Evolutionary conservation across 2,888 invertebrate species (phyloP).

Genomic region (Dolichomitus sp.): DNA sequence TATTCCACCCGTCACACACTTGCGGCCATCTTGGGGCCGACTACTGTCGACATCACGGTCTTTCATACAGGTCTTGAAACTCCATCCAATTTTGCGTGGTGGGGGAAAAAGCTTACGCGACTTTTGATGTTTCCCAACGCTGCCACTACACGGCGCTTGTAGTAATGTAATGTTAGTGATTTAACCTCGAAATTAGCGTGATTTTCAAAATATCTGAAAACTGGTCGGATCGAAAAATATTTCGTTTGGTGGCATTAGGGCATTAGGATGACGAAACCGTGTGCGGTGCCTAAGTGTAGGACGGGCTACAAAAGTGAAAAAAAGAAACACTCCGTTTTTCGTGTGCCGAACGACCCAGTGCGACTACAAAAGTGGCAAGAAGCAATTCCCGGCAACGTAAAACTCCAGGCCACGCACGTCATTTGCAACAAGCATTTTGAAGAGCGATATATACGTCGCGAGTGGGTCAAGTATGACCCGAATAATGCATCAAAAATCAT

Average conservation of each 20-base stretch:
- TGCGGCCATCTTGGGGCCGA: too few relatives aligned
- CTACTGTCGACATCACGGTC: too few relatives aligned
- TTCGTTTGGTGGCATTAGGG: neutral
- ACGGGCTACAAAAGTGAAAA: slow-evolving; percentile 27
- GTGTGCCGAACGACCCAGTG: slow-evolving; percentile 10
- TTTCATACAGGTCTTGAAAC: too few relatives aligned
- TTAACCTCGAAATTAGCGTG: neutral
- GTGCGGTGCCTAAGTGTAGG: slow-evolving; percentile 21
- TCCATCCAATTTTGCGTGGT: too few relatives aligned
- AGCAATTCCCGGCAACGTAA: neutral
- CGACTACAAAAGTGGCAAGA: slow-evolving; percentile 6
- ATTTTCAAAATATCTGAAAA: neutral
- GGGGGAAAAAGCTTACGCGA: neutral
- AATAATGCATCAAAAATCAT: slow-evolving; percentile 16
- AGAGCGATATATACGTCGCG: slow-evolving; percentile 13
- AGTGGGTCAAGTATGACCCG: slow-evolving; percentile 28
- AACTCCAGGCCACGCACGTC: slow-evolving; percentile 13
- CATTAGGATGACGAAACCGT: slow-evolving; percentile 29
- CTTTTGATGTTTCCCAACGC: neutral
- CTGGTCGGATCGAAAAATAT: neutral
- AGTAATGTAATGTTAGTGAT: neutral
- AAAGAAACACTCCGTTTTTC: slow-evolving; percentile 30
- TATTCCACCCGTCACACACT: too few relatives aligned
- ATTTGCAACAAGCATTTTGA: slow-evolving; percentile 48
- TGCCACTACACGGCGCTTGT: neutral